Evolutionary conservation across 2,888 invertebrate species (phyloP).

Genomic region (Amphipoea oculea): DNA sequence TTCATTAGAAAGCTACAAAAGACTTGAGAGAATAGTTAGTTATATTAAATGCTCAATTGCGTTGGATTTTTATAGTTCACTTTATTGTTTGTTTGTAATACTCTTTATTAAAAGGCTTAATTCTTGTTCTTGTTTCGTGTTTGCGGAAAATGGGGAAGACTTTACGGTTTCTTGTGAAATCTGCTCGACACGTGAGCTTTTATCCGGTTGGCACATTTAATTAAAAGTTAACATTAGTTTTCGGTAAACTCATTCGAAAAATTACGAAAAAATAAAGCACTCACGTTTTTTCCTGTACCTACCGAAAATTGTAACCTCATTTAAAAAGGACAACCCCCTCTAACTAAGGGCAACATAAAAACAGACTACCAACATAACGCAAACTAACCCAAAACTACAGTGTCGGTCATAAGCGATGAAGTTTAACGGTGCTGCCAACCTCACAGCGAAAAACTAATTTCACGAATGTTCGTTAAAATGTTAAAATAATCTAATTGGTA

Average conservation of each 20-base stretch:
- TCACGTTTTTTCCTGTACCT: background rate
- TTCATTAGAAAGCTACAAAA: slow-evolving; percentile 78
- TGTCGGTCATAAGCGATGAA: slow-evolving; percentile 55
- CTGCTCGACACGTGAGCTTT: background rate
- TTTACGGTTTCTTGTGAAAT: background rate
- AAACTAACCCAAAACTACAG: slow-evolving; percentile 47
- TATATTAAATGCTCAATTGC: slow-evolving; percentile 68
- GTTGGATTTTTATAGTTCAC: slow-evolving; percentile 51
- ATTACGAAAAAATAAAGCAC: background rate
- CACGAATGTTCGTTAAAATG: slow-evolving; percentile 62
- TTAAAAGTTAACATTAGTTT: background rate
- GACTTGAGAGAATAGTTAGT: slow-evolving; percentile 65
- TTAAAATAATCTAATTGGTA: slow-evolving; percentile 67
- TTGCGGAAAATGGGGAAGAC: background rate
- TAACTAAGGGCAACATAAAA: slow-evolving; percentile 35
- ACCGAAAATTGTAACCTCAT: background rate
- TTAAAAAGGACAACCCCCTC: background rate
- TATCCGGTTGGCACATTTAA: background rate
- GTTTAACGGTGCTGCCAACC: slow-evolving; percentile 51
- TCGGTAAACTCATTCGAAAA: background rate
- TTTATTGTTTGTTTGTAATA: slow-evolving; percentile 51
- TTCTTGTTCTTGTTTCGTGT: slow-evolving; percentile 21
- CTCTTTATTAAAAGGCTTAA: slow-evolving; percentile 38
- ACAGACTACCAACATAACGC: slow-evolving; percentile 30
- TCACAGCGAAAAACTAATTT: slow-evolving; percentile 61